Evolutionary conservation across 2,888 invertebrate species (phyloP).

Genomic region (Brenthis daphne): DNA sequence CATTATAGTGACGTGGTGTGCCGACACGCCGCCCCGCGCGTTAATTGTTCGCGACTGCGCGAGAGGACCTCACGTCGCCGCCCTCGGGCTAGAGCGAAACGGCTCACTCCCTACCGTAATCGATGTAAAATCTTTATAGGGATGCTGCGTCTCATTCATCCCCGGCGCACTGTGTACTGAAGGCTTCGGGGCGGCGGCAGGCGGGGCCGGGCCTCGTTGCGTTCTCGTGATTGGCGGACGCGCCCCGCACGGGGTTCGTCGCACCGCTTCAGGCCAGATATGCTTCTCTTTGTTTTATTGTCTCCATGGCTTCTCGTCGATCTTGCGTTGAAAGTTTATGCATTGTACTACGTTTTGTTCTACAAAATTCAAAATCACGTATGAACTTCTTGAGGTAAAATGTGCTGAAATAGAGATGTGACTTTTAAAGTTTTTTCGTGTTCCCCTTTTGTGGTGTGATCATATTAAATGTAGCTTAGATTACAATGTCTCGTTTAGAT

Average conservation of each 20-base stretch:
- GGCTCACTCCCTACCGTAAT: constrained; percentile 71
- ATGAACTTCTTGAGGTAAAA: constrained; percentile 75
- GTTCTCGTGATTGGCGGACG: constrained; percentile 45
- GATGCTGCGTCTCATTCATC: constrained; percentile 75
- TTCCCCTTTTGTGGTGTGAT: constrained; percentile 50
- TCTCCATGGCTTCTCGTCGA: constrained; percentile 79
- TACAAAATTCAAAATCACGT: constrained; percentile 76
- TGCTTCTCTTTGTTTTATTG: constrained; percentile 81
- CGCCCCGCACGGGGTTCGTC: constrained; percentile 46
- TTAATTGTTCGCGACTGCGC: constrained; percentile 81
- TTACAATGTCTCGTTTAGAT: constrained; percentile 33
- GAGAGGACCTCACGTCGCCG: constrained; percentile 67
- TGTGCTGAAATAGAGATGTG: constrained; percentile 63
- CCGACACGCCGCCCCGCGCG: constrained; percentile 72
- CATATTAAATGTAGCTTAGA: constrained; percentile 40
- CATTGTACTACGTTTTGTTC: constrained; percentile 81
- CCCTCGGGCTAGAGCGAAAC: constrained; percentile 72
- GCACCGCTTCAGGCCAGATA: constrained; percentile 69
- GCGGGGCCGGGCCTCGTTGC: constrained; percentile 50
- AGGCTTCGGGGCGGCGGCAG: constrained; percentile 44
- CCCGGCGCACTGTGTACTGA: constrained; percentile 47
- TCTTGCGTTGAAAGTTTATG: constrained; percentile 81
- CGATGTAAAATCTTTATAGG: constrained; percentile 74
- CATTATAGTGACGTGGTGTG: constrained; percentile 82
- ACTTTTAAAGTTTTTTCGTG: constrained; percentile 56